These are phyloP conservation scores for Opisthocomus hoazin DNA, from an alignment of 2,113 vertebrate genomes.

Conservation along the genomic window DNA sequence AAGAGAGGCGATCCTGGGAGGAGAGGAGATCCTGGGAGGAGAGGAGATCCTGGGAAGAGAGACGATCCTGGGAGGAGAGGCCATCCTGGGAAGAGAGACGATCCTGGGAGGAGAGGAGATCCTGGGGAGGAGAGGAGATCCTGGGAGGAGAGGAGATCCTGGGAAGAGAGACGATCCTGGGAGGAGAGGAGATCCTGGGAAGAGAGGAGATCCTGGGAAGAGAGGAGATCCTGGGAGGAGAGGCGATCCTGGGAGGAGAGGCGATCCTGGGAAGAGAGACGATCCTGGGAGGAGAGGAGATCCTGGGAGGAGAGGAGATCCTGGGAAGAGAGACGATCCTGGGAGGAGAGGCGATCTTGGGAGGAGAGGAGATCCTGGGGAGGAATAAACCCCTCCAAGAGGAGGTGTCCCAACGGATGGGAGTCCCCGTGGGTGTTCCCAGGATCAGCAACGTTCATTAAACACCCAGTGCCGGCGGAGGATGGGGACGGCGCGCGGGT, in stretches of 20 bases:
- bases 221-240: too few species aligned
- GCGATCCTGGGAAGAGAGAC: not conserved
- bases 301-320: too few species aligned
- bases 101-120: too few species aligned
- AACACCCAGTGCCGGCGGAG: accelerated
- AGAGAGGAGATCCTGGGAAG: not conserved
- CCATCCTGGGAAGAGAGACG: not conserved
- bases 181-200: too few species aligned
- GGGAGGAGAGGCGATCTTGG: too few species aligned
- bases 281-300: not conserved
- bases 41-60: not conserved
- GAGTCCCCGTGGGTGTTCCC: not conserved
- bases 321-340: not conserved
- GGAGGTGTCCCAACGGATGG: not conserved
- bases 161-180: not conserved
- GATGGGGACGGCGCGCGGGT: accelerated
- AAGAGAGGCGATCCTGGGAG: not conserved
- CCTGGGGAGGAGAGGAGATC: not conserved
- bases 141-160: too few species aligned
- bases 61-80: not conserved
- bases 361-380: not conserved
- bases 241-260: not conserved
- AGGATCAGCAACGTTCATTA: not conserved
- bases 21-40: too few species aligned
- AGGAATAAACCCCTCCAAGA: not conserved